Evolutionary conservation across 2,888 invertebrate genomes (phyloP).

Genomic region (Melitaea athalia): DNA sequence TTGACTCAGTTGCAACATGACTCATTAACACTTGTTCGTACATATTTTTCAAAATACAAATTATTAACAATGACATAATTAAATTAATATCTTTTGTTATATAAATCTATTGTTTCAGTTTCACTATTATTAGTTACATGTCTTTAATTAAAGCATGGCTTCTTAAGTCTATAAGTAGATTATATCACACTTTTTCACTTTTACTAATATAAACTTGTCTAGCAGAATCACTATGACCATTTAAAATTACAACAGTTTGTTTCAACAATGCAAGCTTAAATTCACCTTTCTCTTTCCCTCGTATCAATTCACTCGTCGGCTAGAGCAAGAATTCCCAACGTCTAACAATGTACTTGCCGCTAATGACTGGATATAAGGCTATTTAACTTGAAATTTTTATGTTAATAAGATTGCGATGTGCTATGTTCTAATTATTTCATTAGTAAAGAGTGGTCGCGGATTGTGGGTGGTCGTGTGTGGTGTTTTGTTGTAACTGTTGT

Average conservation of each 20-base stretch:
- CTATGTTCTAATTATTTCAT: slow-evolving; percentile 69
- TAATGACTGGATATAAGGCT: slow-evolving; percentile 70
- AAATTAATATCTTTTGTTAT: background rate
- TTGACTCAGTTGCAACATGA: too few species aligned
- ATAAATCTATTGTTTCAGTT: slow-evolving; percentile 1
- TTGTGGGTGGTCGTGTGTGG: slow-evolving; percentile 69
- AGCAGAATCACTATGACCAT: slow-evolving; percentile 36
- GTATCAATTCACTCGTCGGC: slow-evolving; percentile 48
- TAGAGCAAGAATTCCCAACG: slow-evolving; percentile 60
- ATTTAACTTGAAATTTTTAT: slow-evolving; percentile 80
- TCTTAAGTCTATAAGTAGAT: slow-evolving; percentile 19
- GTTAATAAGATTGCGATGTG: slow-evolving; percentile 75
- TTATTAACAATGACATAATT: background rate
- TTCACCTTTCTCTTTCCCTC: slow-evolving; percentile 57
- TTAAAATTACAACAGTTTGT: slow-evolving; percentile 54
- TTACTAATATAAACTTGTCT: slow-evolving; percentile 27
- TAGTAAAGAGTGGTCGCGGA: slow-evolving; percentile 66
- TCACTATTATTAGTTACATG: background rate
- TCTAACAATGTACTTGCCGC: slow-evolving; percentile 63
- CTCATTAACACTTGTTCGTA: background rate
- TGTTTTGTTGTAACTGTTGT: slow-evolving; percentile 36
- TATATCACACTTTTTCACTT: slow-evolving; percentile 34
- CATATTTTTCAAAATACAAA: background rate
- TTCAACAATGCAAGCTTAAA: slow-evolving; percentile 55
- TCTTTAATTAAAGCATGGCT: slow-evolving; percentile 8